Conservation (phyloP, 2,113 vertebrate species). For the Notechis scutatus region DNA sequence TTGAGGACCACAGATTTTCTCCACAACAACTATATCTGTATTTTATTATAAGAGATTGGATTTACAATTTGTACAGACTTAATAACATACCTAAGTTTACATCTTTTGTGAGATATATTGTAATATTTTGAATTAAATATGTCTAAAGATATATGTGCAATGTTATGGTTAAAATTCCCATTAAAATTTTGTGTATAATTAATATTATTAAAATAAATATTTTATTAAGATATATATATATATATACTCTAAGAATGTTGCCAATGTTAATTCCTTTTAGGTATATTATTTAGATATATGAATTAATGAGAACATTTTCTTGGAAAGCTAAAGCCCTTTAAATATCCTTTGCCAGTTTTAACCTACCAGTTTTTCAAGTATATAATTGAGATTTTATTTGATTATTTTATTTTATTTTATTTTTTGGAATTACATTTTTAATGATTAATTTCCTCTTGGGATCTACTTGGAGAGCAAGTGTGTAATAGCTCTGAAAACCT, state of each 20-base stretch:
- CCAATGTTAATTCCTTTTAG: background rate
- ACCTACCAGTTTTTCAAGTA: background rate
- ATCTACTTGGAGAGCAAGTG: background rate
- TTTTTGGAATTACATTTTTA: background rate
- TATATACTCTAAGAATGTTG: background rate
- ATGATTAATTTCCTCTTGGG: background rate
- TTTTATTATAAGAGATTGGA: background rate
- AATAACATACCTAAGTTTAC: background rate
- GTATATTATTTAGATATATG: background rate
- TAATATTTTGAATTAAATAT: background rate
- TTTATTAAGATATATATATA: background rate
- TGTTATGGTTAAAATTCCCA: background rate
- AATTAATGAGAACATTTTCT: background rate
- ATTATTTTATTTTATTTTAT: background rate
- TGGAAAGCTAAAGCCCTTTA: background rate
- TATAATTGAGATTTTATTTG: background rate
- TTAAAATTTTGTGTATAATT: background rate
- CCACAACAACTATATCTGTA: background rate
- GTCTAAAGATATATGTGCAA: background rate
- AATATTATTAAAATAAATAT: background rate
- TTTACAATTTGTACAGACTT: background rate
- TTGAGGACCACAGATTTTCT: background rate
- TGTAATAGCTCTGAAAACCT: background rate
- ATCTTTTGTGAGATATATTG: background rate
- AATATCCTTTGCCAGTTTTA: background rate